Percentiles rank a stretch among this genome's conserved stretches.
These are phyloP conservation scores for Nylanderia fulva DNA, from an alignment of 1,140 invertebrate genomes.

Conservation along the genomic window DNA sequence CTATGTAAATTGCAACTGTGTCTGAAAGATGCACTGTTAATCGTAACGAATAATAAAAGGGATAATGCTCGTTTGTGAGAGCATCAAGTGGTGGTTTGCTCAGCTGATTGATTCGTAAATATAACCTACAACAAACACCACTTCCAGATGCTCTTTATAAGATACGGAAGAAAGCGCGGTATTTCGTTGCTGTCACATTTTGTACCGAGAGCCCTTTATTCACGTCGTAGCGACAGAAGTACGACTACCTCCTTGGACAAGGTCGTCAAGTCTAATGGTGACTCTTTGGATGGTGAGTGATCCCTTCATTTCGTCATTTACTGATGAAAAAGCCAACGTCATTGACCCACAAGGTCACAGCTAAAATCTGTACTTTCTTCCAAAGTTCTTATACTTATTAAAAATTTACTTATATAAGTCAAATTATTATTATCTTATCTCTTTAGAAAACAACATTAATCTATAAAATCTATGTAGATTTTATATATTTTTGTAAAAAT, in stretches of 20 bases:
- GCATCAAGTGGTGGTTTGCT: neutral
- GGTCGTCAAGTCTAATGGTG: constrained; percentile 77
- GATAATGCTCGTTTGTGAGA: neutral
- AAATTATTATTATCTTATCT: neutral
- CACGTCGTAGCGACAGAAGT: constrained; percentile 80
- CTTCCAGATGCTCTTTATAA: constrained; percentile 83
- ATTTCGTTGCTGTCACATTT: constrained; percentile 69
- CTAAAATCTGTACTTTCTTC: neutral
- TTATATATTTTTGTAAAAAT: too few relatives aligned
- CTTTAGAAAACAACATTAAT: neutral
- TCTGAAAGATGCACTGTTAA: constrained; percentile 1
- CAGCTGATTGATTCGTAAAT: neutral
- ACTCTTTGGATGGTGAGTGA: constrained; percentile 80
- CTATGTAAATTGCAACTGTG: constrained; percentile 13
- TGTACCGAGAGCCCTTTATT: constrained; percentile 77
- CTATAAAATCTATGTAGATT: too few relatives aligned
- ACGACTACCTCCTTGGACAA: constrained; percentile 76
- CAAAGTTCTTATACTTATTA: neutral
- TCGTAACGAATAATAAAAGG: constrained; percentile 16
- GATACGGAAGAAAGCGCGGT: constrained; percentile 77
- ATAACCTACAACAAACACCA: neutral
- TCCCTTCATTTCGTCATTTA: neutral
- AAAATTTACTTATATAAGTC: neutral
- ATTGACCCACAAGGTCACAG: neutral
- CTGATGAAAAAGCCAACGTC: neutral